Evolutionary conservation across 2,888 invertebrate species (phyloP).

Genomic region (Limenitis camilla): DNA sequence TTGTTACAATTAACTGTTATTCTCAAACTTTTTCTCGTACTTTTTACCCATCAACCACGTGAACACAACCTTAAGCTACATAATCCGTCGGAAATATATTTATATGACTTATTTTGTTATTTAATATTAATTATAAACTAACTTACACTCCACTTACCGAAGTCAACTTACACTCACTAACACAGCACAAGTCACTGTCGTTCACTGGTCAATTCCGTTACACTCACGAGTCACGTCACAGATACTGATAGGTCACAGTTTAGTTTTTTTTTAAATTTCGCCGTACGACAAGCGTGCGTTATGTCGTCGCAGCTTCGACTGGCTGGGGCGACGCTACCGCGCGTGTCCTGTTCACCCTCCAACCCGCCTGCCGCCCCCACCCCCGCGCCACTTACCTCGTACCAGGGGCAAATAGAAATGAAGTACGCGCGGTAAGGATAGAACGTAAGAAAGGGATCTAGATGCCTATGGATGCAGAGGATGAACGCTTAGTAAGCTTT

Average conservation of each 20-base stretch:
- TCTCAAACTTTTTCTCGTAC: too few relatives aligned
- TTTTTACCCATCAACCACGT: too few relatives aligned
- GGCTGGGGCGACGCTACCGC: conserved; percentile 70
- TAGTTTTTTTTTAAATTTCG: conserved; percentile 32
- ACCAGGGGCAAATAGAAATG: conserved; percentile 71
- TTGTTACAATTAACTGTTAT: too few relatives aligned
- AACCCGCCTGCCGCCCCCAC: conserved; percentile 7
- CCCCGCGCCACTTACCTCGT: conserved; percentile 55
- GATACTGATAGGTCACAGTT: conserved; percentile 51
- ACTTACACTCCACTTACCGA: conserved; percentile 45
- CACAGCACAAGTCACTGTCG: conserved; percentile 57
- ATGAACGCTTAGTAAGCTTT: background rate
- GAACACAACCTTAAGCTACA: conserved; percentile 18
- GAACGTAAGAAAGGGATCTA: conserved; percentile 52
- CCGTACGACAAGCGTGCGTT: conserved; percentile 43
- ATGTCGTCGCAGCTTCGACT: conserved; percentile 62
- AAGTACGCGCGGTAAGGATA: conserved; percentile 68
- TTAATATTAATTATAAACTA: conserved; percentile 1
- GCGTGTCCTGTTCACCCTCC: conserved; percentile 57
- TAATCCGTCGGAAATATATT: conserved; percentile 16
- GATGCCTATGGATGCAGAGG: conserved; percentile 15
- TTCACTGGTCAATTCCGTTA: conserved; percentile 38
- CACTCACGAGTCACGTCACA: conserved; percentile 54
- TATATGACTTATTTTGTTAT: conserved; percentile 30
- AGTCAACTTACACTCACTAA: conserved; percentile 27